phyloP scores from a whole-genome alignment of 2,113 vertebrate species.

The Sclerurus mexicanus region DNA sequence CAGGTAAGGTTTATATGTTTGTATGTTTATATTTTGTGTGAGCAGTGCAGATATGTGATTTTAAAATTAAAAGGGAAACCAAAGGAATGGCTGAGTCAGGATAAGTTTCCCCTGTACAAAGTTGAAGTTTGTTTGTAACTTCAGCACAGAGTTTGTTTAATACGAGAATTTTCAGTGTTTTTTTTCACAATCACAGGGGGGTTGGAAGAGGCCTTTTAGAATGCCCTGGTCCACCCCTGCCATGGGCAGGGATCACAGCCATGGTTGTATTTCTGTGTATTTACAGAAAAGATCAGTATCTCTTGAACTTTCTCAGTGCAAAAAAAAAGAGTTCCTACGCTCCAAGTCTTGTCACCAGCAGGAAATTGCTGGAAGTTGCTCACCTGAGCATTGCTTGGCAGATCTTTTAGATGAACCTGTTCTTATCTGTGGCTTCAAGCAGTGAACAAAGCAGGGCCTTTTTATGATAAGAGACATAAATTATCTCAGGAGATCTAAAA shows the following conservation, averaged over 20 bases:
- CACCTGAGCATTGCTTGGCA: neutral
- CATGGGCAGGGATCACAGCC: neutral
- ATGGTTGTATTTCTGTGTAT: neutral
- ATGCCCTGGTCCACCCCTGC: accelerated
- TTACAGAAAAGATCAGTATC: neutral
- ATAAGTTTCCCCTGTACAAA: accelerated
- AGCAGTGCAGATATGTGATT: accelerated
- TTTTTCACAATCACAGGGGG: accelerated
- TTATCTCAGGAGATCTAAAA: neutral
- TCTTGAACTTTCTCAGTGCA: neutral
- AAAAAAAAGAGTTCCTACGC: neutral
- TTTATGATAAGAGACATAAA: neutral
- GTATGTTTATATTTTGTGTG: accelerated
- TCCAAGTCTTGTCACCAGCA: neutral
- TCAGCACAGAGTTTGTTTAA: neutral
- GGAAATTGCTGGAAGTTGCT: neutral
- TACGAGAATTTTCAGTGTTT: accelerated
- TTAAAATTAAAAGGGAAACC: neutral
- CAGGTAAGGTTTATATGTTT: accelerated
- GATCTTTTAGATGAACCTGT: neutral
- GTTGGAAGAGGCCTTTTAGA: neutral
- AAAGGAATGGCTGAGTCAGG: neutral
- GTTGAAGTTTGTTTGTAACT: accelerated
- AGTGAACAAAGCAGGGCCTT: neutral
- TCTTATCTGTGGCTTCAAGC: neutral